Percentiles rank a stretch among this genome's conserved stretches.
Evolutionary conservation across 2,888 invertebrate genomes (phyloP).

Genomic region (Nowickia ferox): DNA sequence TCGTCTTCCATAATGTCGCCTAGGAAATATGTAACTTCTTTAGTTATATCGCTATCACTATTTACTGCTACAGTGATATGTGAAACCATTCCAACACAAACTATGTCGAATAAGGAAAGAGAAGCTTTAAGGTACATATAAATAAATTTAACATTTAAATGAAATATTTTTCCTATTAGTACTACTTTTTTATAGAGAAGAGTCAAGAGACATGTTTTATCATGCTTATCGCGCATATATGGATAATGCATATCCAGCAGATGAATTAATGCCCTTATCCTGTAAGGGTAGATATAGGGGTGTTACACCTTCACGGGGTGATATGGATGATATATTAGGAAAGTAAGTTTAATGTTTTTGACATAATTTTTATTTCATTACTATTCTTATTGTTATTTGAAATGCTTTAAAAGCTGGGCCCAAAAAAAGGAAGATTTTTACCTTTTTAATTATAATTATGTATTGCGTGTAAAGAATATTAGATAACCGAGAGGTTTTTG

Average conservation of each 20-base stretch:
- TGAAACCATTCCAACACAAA: slow-evolving; percentile 82
- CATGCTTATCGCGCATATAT: slow-evolving; percentile 98
- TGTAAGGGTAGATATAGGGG: slow-evolving; percentile 96
- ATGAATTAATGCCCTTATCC: slow-evolving; percentile 98
- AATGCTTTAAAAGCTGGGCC: no score
- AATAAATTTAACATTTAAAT: not conserved
- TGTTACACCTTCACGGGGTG: slow-evolving; percentile 94
- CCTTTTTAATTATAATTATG: no score
- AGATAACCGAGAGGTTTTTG: no score
- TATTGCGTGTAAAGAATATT: no score
- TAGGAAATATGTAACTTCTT: slow-evolving; percentile 66
- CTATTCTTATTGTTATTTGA: not conserved
- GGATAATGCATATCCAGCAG: slow-evolving; percentile 99
- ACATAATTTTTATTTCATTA: not conserved
- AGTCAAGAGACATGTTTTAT: slow-evolving; percentile 97
- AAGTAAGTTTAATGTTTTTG: slow-evolving; percentile 88
- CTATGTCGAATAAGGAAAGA: slow-evolving; percentile 87
- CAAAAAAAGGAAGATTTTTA: no score
- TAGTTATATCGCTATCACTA: slow-evolving; percentile 70
- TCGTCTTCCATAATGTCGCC: slow-evolving; percentile 47
- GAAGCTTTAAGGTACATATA: slow-evolving; percentile 86
- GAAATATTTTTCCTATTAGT: slow-evolving; percentile 2
- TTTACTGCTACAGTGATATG: slow-evolving; percentile 73
- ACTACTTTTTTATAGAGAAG: slow-evolving; percentile 87
- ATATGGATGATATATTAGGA: slow-evolving; percentile 97